These are phyloP conservation scores for Ispidina picta DNA, from an alignment of 2,797 vertebrate genomes.

Conservation along the genomic window DNA sequence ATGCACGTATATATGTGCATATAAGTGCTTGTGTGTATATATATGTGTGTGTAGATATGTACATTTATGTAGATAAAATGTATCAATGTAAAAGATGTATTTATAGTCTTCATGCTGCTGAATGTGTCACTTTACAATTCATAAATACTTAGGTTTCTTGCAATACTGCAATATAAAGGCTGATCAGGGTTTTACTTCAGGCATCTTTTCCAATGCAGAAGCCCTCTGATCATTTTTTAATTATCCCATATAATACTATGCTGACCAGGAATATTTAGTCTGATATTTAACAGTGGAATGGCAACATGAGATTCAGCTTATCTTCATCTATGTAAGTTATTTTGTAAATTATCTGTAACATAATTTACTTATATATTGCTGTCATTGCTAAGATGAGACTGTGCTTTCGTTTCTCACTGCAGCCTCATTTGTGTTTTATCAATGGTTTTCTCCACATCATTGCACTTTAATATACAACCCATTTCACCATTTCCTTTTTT, in stretches of 20 bases:
- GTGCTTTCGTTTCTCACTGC: background rate
- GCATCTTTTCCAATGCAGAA: background rate
- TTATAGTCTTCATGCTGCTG: constrained; percentile 74
- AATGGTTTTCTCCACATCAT: constrained; percentile 69
- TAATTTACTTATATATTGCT: constrained; percentile 24
- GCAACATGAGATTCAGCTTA: constrained; percentile 34
- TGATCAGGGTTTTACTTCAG: constrained; percentile 41
- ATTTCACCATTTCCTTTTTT: constrained; percentile 83
- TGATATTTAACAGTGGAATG: constrained; percentile 26
- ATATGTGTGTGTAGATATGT: constrained; percentile 47
- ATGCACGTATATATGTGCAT: background rate
- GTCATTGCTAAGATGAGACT: constrained; percentile 21
- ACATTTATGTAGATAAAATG: constrained; percentile 60
- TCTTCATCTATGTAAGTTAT: constrained; percentile 65
- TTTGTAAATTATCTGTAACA: constrained; percentile 66
- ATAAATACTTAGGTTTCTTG: constrained; percentile 34
- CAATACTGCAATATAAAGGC: constrained; percentile 25
- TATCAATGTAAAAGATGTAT: constrained; percentile 69
- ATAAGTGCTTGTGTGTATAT: constrained; percentile 11
- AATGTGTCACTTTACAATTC: constrained; percentile 67
- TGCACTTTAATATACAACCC: constrained; percentile 86
- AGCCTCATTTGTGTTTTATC: background rate
- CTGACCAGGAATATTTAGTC: constrained; percentile 38
- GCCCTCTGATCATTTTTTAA: background rate
- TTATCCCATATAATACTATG: background rate